Base-by-base conservation (phyloP, 2,113 vertebrate genomes). In the Vimba vimba region DNA sequence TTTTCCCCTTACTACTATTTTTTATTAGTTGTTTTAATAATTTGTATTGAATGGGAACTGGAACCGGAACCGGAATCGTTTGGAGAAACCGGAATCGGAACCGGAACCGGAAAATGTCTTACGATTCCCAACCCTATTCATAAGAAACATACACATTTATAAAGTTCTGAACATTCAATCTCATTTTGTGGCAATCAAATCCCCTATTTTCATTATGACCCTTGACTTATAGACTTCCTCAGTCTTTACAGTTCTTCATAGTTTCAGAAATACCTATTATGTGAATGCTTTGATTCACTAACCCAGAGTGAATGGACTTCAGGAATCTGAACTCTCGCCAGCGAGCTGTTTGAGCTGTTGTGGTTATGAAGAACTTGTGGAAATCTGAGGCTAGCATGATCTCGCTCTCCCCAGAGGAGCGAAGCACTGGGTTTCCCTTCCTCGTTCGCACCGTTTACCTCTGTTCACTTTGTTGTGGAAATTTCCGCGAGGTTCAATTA, bases 401-500 rank as follows among this genome's bases (percentile, higher is more conserved):
- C 45, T n/a, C 3, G 7, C 59, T 69, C 27, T 68, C 68, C 33
- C 68, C 82, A 1, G 68, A 50, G 21, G 85, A 4, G 64, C 47
- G 3, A 33, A 27, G 15, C 21, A 39, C 36, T 55, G 83, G 78
- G 45, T 78, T 81, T 55, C 71, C 82, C 77, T 19, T 80, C 57
- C 50, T 45, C 6, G 15, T 69, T 59, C 68, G 60, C 33, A 39
- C 5, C 39, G 6, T 81, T 45, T 69, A 59, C 80, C 74, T 86
- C 85, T 85, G 78, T 86, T 85, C 52, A 27, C 59, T n/a, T 60
- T n/a, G 57, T 12, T 17, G 64, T 73, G 84, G 85, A 84, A 27
- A 85, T 86, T 79, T 87, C 82, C 79, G 77, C 57, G 13, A 76
- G 60, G 82, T 50, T 62, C 87, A 87, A 86, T 90, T 90, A 83